These are phyloP conservation scores for Styela plicata DNA, from an alignment of 23 tunicate species.

Conservation along the genomic window DNA sequence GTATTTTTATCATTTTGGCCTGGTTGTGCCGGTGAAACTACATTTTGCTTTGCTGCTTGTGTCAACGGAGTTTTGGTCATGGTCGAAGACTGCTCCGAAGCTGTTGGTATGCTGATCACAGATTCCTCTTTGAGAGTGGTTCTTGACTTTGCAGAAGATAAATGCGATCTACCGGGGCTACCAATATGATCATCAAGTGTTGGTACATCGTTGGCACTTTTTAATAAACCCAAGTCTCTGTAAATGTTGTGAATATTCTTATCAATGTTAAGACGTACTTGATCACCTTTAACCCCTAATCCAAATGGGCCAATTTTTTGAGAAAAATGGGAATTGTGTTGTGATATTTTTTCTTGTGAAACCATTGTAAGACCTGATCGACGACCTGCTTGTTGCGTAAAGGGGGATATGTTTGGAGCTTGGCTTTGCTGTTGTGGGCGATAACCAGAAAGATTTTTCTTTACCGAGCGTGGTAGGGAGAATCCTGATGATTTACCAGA, in stretches of 20 bases:
- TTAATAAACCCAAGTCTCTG: constrained; percentile 71
- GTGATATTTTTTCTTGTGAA: not conserved
- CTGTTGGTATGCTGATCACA: constrained; percentile 40
- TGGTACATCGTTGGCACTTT: constrained; percentile 10
- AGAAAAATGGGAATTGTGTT: not conserved
- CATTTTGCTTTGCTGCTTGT: not conserved
- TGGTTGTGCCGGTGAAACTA: not conserved
- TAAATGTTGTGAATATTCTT: constrained; percentile 77
- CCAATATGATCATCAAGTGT: not conserved
- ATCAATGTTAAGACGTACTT: constrained; percentile 67
- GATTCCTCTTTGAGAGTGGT: constrained; percentile 20
- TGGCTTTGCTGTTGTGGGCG: constrained; percentile 3
- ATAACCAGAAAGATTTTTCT: constrained; percentile 13
- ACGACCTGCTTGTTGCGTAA: constrained; percentile 41
- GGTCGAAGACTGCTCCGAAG: not conserved
- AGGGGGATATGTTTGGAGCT: constrained; percentile 27
- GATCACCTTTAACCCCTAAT: constrained; percentile 64
- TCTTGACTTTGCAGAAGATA: constrained; percentile 32
- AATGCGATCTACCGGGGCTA: constrained; percentile 11
- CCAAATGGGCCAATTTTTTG: constrained; percentile 8
- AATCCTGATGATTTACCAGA: constrained; percentile 35
- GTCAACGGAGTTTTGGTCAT: not conserved
- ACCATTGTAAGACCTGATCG: constrained; percentile 60
- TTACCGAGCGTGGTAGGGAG: constrained; percentile 14
- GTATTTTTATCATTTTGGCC: not conserved